Evolutionary conservation across 2,888 invertebrate species (phyloP), one percentile per base, ranked within the genome.

Genomic region (Orchesella flavescens): DNA sequence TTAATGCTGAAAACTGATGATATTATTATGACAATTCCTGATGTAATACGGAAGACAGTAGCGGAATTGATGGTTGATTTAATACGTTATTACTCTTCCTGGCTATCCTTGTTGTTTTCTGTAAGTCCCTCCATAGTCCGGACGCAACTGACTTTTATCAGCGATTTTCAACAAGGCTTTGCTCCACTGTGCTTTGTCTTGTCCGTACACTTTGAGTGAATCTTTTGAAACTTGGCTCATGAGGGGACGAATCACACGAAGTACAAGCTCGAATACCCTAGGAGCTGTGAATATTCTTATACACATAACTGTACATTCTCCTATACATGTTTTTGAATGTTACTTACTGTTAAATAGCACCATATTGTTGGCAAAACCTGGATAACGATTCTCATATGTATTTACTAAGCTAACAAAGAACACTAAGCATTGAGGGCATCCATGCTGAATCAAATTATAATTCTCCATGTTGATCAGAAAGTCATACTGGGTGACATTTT

Each of bases 391-490:
- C 24, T 79, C 71, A 23, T 79, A 79, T 0, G 15, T 43, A 15
- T 43, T 15, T 0, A 44, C 71, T 69, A 78, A 49, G 3, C 17
- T 12, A 4, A 44, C 17, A n/a, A 71, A 72, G 15, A 63, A 61
- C 5, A 15, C 19, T 43, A 79, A 15, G 17, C 78, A 79, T 5
- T 43, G 21, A 1, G 63, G 17, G 19, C 78, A 79, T 2, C 63
- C 75, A 53, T 75, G 75, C 65, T 46, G 17, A 9, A 61, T 19
- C 19, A 65, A 10, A 9, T 49, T 46, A 53, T 63, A 75, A 7
- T 61, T 63, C 7, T 65, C 65, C 75, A 75, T 75, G n/a, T 75
- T 75, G 46, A 75, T 55, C 5, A 75, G 24, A 4, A 75, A 46
- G 13, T 53, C 63, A 46, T 49, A 75, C 7, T 75, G 49, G 0